Evolutionary conservation across 2,797 vertebrate genomes (phyloP).

Genomic region (Anomalospiza imberbis): DNA sequence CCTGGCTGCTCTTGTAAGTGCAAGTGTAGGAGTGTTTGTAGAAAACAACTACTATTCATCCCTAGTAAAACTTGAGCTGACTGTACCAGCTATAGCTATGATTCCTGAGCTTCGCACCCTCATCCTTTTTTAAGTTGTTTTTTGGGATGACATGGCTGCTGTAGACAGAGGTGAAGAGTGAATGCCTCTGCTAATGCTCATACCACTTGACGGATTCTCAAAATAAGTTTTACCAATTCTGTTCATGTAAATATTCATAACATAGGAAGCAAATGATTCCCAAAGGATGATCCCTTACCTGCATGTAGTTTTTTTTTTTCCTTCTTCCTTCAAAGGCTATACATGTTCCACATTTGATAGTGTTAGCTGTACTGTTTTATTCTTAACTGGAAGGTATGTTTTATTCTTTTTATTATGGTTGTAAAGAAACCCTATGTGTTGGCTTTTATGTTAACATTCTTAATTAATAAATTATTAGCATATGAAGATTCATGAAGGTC

Average conservation of each 20-base stretch:
- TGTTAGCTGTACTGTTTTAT: neutral
- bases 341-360: neutral
- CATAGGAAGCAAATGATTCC: neutral
- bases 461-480: neutral
- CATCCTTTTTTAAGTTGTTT: neutral
- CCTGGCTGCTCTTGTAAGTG: neutral
- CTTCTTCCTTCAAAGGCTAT: neutral
- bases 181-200: neutral
- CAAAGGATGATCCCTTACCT: neutral
- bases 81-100: neutral
- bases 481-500: neutral
- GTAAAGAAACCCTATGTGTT: neutral
- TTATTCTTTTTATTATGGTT: neutral
- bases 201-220: neutral
- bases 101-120: neutral
- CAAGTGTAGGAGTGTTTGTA: neutral
- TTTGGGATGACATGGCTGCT: neutral
- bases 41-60: neutral
- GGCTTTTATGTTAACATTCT: neutral
- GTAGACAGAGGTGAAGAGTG: neutral
- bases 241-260: neutral
- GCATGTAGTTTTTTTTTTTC: too few relatives aligned
- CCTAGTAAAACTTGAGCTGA: neutral
- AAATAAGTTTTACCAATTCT: neutral
- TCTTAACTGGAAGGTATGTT: neutral